Evolutionary conservation across 2,797 vertebrate species (phyloP), one percentile per base, ranked within the genome.

Genomic region (Periparus ater): DNA sequence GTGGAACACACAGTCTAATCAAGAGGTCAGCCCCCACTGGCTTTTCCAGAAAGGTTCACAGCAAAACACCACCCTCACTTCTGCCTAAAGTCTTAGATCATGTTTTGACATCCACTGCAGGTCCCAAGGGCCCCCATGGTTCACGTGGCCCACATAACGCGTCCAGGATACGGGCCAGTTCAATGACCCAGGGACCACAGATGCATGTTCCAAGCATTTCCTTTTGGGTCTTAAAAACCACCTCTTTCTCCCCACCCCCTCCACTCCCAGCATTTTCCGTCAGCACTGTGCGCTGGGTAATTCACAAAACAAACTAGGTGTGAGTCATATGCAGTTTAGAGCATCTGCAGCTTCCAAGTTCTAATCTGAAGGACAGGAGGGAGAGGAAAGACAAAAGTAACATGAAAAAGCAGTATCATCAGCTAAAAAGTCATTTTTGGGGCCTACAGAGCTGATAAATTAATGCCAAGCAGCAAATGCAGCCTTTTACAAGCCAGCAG

Each of bases 291-390:
- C 23, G 45, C n/a, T 77, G 83, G 84, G 62, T 71, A 91, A 91
- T 89, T 87, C 74, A 94, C 77, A 94, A 95, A 93, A 92, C 58
- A 70, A 96, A 80, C 67, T 71, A 61, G 75, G 89, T 51, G 53
- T 91, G 96, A 96, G 93, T 96, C 94, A 94, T 55, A 29, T 58
- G 70, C 58, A 48, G 58, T 83, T 92, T 36, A 38, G 36, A 93
- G 86, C 91, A 91, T 85, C 85, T 91, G 80, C 80, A 90, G 57
- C 13, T 93, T 75, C 45, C 75, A 62, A 91, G 79, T 84, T 47
- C 36, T 48, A 40, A 88, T 79, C 71, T 63, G 42, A 85, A 92
- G 85, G 76, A 78, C 58, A 57, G 32, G 34, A 93, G 25, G 21
- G 30, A 91, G 40, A 70, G 13, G 17, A 86, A 81, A 89, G 71